Evolutionary conservation across 2,888 invertebrate species (phyloP).

Genomic region (Keiferia lycopersicella): DNA sequence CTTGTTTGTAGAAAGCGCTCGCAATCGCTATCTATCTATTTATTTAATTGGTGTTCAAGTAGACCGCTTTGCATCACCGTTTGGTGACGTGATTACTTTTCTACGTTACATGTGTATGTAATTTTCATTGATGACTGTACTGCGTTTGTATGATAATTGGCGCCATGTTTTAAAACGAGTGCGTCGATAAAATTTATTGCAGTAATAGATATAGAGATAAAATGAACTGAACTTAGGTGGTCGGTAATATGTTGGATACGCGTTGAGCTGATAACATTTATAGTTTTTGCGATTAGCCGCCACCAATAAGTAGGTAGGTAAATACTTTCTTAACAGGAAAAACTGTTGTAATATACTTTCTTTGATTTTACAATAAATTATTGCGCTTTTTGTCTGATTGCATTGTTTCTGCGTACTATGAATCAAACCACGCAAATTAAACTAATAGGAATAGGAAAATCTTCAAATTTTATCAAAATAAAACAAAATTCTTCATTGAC

Average conservation of each 20-base stretch:
- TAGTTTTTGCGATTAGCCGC: neutral
- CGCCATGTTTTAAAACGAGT: conserved; percentile 39
- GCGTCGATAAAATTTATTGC: conserved; percentile 40
- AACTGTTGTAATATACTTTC: neutral
- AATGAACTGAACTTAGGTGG: neutral
- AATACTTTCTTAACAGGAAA: conserved; percentile 4
- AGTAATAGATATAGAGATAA: conserved; percentile 26
- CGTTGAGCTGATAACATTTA: neutral
- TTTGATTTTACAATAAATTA: neutral
- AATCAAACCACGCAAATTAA: neutral
- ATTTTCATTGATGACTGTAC: conserved; percentile 35
- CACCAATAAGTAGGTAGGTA: neutral
- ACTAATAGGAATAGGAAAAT: neutral
- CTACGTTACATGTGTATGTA: conserved; percentile 10
- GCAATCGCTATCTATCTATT: conserved; percentile 50
- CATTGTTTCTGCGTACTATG: neutral
- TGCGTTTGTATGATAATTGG: conserved; percentile 42
- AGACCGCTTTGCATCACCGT: conserved; percentile 38
- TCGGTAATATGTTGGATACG: neutral
- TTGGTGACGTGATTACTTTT: conserved; percentile 26
- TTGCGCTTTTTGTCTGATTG: neutral
- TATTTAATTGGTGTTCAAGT: conserved; percentile 48
- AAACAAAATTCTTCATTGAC: neutral
- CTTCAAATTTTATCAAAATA: neutral
- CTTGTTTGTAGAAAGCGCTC: conserved; percentile 42